A percentile compares a stretch with the other conserved stretches of the same genome.
Evolutionary conservation across 1,140 invertebrate genomes (phyloP).

Genomic region (Listronotus bonariensis): DNA sequence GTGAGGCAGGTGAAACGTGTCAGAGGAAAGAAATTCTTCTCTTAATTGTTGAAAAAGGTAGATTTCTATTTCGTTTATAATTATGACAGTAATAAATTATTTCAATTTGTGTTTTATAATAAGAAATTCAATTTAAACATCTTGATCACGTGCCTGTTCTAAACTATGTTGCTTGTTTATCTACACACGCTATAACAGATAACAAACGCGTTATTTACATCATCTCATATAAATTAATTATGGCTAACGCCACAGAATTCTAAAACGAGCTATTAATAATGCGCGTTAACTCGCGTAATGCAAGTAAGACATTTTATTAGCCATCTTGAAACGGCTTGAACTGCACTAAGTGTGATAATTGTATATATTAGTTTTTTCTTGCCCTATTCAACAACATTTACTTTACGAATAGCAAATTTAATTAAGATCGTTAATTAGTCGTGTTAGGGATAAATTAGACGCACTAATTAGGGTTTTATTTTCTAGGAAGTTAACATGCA

Average conservation of each 20-base stretch:
- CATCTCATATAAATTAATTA: constrained; percentile 24
- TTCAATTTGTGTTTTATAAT: too few species aligned
- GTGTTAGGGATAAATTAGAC: too few species aligned
- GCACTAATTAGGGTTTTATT: too few species aligned
- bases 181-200: constrained; percentile 5
- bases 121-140: neutral
- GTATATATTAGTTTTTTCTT: constrained; percentile 18
- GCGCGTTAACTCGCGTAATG: constrained; percentile 11
- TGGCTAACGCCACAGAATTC: constrained; percentile 18
- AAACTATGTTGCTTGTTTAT: constrained; percentile 16
- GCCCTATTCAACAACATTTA: too few species aligned
- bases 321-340: neutral
- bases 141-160: neutral
- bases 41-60: too few species aligned
- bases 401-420: too few species aligned
- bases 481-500: too few species aligned
- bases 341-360: constrained; percentile 14
- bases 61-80: too few species aligned
- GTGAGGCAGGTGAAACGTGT: too few species aligned
- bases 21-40: too few species aligned
- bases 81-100: too few species aligned
- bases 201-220: constrained; percentile 17
- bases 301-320: constrained; percentile 28
- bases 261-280: constrained; percentile 24
- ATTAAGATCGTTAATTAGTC: too few species aligned